Conservation (phyloP, 1,140 invertebrate genomes). For the Euglossa dilemma region DNA sequence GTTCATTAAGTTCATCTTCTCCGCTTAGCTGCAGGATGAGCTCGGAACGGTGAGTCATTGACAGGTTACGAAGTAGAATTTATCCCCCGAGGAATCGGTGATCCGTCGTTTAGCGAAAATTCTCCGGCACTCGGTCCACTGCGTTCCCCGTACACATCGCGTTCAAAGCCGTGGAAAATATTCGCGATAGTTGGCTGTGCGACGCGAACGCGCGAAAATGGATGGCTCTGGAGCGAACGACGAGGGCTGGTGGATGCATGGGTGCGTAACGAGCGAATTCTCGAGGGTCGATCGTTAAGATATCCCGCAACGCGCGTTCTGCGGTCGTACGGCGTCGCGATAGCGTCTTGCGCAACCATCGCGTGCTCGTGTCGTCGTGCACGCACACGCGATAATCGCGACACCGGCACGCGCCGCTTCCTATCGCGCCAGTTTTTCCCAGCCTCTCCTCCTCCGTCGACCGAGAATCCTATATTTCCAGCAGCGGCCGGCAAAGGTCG, state of each 20-base stretch:
- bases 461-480: too few species aligned
- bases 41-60: background rate
- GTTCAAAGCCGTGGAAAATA: too few species aligned
- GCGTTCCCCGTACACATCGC: too few species aligned
- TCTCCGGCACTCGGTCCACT: too few species aligned
- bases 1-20: background rate
- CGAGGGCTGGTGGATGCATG: constrained; percentile 53
- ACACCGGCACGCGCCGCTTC: too few species aligned
- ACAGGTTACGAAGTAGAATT: too few species aligned
- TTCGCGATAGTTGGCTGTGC: background rate
- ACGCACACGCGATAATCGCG: background rate
- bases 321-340: constrained; percentile 52
- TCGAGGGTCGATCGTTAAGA: constrained; percentile 61
- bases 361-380: constrained; percentile 20
- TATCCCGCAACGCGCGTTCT: constrained; percentile 57
- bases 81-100: background rate
- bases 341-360: constrained; percentile 57
- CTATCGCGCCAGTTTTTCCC: too few species aligned
- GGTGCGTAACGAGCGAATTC: constrained; percentile 52
- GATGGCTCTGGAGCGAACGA: background rate
- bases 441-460: too few species aligned
- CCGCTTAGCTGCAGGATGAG: background rate
- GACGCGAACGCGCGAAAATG: background rate
- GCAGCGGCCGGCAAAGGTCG: background rate
- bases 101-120: background rate